Evolutionary conservation across 2,888 invertebrate species (phyloP), one percentile per base, ranked within the genome.

Genomic region (Panopea generosa): DNA sequence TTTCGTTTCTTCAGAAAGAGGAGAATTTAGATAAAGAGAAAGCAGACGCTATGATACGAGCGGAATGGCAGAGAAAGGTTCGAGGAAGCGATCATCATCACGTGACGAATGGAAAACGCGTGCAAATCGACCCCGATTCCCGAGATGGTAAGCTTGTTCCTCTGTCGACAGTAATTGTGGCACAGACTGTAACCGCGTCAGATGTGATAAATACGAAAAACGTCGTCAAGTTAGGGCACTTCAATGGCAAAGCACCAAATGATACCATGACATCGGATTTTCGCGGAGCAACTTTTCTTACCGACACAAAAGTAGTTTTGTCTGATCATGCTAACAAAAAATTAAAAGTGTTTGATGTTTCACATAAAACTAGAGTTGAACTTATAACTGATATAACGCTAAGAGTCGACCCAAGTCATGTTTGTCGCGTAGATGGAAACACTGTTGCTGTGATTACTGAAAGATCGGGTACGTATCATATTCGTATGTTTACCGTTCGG

Each of bases 341-440:
- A 50, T 29, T 80, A 11, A 80, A 80, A 49, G 61, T 77, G 24
- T 80, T 80, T 63, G 80, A 80, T 40, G 59, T 80, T 16, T 55
- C 70, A 33, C 80, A 80, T 38, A 80, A 80, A 71, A 67, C 69
- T 45, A 50, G 80, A 47, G 80, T 80, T 20, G 80, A 80, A 52
- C 52, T 80, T 0, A 74, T 80, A 7, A 45, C 53, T 18, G 80
- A 80, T n/a, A 55, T 80, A 24, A 33, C 50, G 9, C 60, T 80
- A 20, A 61, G 80, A 24, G 74, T 71, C 14, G 67, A 68, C 22
- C 80, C 80, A 26, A 62, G 52, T 14, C 68, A 69, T 14, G 63
- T 74, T 33, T 80, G 80, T 29, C 76, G 76, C 1, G 68, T 80
- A 1, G 73, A 80, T 56, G 59, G 59, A 6, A 59, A 70, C 38